Evolutionary conservation across 1,140 invertebrate genomes (phyloP).

Genomic region (Pseudomyrmex concolor): DNA sequence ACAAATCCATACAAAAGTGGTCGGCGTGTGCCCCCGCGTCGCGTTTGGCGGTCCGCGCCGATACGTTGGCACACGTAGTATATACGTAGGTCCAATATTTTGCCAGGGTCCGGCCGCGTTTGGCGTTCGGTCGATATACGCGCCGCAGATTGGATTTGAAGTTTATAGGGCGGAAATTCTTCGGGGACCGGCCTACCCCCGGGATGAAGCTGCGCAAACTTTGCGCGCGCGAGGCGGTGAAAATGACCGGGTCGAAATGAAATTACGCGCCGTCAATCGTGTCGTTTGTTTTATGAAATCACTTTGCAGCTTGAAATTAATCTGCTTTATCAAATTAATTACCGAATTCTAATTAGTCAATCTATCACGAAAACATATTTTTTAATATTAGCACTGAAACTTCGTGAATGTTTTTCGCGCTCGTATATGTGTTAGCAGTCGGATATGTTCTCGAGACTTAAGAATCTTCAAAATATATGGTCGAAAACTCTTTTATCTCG

Average conservation of each 20-base stretch:
- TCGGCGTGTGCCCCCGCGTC: background rate
- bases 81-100: conserved; percentile 79
- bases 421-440: no score
- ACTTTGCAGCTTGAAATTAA: background rate
- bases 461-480: no score
- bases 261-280: conserved; percentile 41
- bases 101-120: conserved; percentile 81
- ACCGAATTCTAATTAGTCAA: no score
- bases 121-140: conserved; percentile 79
- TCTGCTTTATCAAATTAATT: background rate
- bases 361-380: no score
- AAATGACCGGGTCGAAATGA: conserved; percentile 48
- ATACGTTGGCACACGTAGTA: background rate
- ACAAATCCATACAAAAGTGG: conserved; percentile 29
- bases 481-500: no score
- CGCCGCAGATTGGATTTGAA: conserved; percentile 84
- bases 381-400: no score
- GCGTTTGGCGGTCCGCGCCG: background rate
- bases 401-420: no score
- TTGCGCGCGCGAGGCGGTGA: conserved; percentile 17
- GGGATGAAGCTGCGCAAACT: conserved; percentile 46
- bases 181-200: conserved; percentile 66
- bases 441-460: no score
- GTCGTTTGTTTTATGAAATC: conserved; percentile 49
- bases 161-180: conserved; percentile 84